Evolutionary conservation across 2,113 vertebrate genomes (phyloP), one percentile per base, ranked within the genome.

Genomic region (Neodon shergylaensis): DNA sequence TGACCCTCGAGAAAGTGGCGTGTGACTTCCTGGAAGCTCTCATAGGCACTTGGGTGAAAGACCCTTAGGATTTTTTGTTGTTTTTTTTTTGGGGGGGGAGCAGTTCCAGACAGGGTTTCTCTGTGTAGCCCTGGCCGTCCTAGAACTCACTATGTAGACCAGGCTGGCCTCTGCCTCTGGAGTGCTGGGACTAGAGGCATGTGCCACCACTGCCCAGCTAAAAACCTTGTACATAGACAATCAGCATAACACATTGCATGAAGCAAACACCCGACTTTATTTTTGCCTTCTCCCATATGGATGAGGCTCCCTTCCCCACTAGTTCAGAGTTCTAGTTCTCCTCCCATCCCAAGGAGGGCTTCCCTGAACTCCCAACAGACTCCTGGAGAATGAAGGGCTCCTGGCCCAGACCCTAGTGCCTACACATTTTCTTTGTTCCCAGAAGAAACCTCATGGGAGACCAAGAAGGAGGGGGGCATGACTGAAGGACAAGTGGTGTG

Each of bases 191-290:
- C 39, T 73, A 73, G 39, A 73, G 70, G 70, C 3, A 3, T 22
- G 70, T 1, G 2, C 68, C 68, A 72, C 16, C 68, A 72, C 70
- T 1, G 7, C 36, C 36, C n/a, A 11, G 70, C 8, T 73, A 73
- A 86, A 10, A 11, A 33, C 5, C 39, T 12, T 7, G 0, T 0
- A 3, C 36, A 14, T 5, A 84, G 63, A 65, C 66, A 68, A 26
- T 44, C 65, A 72, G 24, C 42, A 31, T 5, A 78, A 76, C 54
- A 10, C 16, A 49, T 12, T 0, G 0, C 44, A 44, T 16, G 24
- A 19, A 86, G 14, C 79, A 85, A 73, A 44, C 33, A 68, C 36
- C 70, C 87, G 19, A 49, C 52, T 97, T 96, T 97, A 97, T 96
- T 97, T 89, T 72, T 83, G 36, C 22, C 74, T 52, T 91, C 13